Percentiles rank a stretch among this genome's conserved stretches.
Evolutionary conservation across 2,888 invertebrate species (phyloP).

Genomic region (Lithophane ornitopus): DNA sequence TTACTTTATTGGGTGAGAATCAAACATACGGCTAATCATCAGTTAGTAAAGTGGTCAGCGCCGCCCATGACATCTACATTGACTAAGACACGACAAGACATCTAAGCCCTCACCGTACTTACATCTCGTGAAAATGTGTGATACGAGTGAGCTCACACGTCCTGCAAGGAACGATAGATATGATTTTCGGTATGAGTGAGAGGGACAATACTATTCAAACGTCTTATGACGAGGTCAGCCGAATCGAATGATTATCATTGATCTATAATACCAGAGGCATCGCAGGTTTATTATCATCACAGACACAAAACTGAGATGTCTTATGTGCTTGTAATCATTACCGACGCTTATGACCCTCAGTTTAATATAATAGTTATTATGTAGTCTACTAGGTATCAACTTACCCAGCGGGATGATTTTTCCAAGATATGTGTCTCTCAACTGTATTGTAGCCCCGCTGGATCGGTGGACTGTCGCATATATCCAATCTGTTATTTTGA

Average conservation of each 20-base stretch:
- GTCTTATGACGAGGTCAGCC: background rate
- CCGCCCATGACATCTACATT: no score
- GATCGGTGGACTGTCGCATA: slow-evolving; percentile 36
- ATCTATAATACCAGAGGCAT: no score
- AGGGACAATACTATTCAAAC: background rate
- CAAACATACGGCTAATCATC: no score
- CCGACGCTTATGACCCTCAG: no score
- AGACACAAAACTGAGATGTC: background rate
- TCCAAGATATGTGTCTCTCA: slow-evolving; percentile 28
- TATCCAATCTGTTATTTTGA: slow-evolving; percentile 22
- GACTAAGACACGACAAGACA: no score
- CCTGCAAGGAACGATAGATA: background rate
- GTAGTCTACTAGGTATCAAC: background rate
- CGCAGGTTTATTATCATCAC: no score
- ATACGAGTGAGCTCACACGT: background rate
- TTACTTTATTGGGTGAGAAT: no score
- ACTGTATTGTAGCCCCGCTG: slow-evolving; percentile 25
- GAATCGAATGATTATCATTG: background rate
- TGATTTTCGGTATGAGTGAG: background rate
- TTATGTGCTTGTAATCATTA: no score
- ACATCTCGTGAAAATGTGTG: background rate
- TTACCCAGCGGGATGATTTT: slow-evolving; percentile 31
- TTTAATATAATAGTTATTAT: no score
- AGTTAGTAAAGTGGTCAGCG: no score
- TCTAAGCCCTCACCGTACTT: no score